Evolutionary conservation across 2,888 invertebrate genomes (phyloP).

Genomic region (Sarcophaga carnaria): DNA sequence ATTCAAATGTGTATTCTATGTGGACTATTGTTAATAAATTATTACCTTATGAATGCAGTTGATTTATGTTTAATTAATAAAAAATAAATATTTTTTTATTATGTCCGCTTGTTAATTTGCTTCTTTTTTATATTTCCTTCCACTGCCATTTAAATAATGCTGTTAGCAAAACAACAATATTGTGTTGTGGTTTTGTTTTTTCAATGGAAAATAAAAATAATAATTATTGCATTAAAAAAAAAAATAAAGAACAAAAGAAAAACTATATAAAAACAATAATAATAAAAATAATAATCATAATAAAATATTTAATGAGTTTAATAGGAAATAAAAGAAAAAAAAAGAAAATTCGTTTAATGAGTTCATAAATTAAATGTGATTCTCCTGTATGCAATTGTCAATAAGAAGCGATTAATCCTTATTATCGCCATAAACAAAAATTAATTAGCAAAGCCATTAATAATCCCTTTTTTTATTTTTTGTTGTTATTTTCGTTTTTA

Average conservation of each 20-base stretch:
- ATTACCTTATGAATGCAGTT: slow-evolving; percentile 10
- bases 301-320: not conserved
- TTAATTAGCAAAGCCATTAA: slow-evolving; percentile 32
- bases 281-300: no score
- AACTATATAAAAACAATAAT: no score
- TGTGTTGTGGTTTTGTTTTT: no score
- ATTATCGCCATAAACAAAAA: slow-evolving; percentile 19
- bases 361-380: slow-evolving; percentile 6
- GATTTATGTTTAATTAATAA: slow-evolving; percentile 45
- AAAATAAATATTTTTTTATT: slow-evolving; percentile 18
- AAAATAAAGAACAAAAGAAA: no score
- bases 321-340: slow-evolving; percentile 7
- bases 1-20: no score
- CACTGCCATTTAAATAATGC: no score
- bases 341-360: not conserved
- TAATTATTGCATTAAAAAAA: no score
- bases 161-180: no score
- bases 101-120: no score
- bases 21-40: not conserved
- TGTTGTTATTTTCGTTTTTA: not conserved
- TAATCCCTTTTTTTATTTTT: not conserved
- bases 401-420: slow-evolving; percentile 16
- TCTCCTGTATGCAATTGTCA: not conserved
- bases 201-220: no score
- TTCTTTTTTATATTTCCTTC: no score